Evolutionary conservation across 1,140 invertebrate species (phyloP).

Genomic region (Ceratina japonica): DNA sequence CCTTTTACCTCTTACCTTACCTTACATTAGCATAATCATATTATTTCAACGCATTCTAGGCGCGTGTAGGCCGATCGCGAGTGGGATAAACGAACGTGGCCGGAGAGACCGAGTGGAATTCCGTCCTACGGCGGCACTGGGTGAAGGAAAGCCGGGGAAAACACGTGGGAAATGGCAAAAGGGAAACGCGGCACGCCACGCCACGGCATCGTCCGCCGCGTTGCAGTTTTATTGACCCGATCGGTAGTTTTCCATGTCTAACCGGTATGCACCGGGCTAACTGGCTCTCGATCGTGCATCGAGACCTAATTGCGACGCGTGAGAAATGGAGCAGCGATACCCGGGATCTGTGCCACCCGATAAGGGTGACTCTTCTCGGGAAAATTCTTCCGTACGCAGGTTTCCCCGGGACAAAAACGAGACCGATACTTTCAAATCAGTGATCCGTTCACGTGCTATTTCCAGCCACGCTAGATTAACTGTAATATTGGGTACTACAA

Average conservation of each 20-base stretch:
- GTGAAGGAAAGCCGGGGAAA: conserved; percentile 42
- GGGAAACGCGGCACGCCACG: conserved; percentile 22
- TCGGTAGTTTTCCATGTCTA: conserved; percentile 39
- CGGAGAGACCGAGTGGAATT: conserved; percentile 40
- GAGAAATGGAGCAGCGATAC: conserved; percentile 18
- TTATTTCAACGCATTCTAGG: conserved; percentile 57
- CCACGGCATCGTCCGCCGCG: not conserved
- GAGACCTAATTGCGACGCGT: conserved; percentile 18
- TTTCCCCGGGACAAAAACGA: no score
- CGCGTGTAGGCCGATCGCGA: conserved; percentile 61
- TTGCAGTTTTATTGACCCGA: conserved; percentile 26
- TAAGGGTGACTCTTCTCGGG: not conserved
- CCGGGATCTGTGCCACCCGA: not conserved
- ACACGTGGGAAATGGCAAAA: conserved; percentile 40
- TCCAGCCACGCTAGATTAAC: no score
- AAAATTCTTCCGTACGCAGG: no score
- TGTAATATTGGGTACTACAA: no score
- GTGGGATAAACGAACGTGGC: conserved; percentile 54
- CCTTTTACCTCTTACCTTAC: not conserved
- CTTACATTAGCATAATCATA: conserved; percentile 65
- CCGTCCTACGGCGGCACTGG: conserved; percentile 38
- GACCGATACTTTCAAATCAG: no score
- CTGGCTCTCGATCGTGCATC: not conserved
- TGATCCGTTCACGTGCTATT: no score
- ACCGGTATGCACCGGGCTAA: conserved; percentile 13